Percentiles rank a stretch among this genome's conserved stretches.
These are phyloP conservation scores for Epinephelus malabaricus DNA, from an alignment of 2,797 vertebrate genomes.

Conservation along the genomic window DNA sequence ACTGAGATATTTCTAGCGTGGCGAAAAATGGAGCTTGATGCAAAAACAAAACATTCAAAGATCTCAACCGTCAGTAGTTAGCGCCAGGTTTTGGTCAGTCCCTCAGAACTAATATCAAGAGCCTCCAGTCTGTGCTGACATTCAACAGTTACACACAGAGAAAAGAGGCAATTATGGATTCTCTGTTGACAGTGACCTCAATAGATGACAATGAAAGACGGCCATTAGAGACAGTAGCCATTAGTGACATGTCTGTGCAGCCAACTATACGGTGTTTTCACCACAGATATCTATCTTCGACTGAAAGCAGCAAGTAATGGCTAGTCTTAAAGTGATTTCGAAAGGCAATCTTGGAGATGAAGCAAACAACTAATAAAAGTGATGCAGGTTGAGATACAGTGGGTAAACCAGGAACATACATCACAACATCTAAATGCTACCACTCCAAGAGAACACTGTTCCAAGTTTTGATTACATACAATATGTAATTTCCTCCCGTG, in stretches of 20 bases:
- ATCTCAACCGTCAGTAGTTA: slow-evolving; percentile 4
- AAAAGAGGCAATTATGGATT: neutral
- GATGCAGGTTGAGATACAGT: neutral
- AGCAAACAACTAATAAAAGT: neutral
- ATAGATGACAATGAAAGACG: neutral
- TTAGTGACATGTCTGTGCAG: neutral
- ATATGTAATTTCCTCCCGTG: too few relatives aligned
- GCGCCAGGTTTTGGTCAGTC: slow-evolving; percentile 18
- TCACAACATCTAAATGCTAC: neutral
- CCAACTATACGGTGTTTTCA: neutral
- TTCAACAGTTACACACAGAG: neutral
- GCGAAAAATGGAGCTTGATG: slow-evolving; percentile 6
- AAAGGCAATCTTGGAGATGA: neutral
- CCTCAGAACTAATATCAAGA: slow-evolving; percentile 12
- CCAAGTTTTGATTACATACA: neutral
- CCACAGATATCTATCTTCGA: neutral
- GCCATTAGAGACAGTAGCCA: neutral
- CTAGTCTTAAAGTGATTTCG: neutral
- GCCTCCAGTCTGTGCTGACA: neutral
- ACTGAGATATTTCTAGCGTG: slow-evolving; percentile 30
- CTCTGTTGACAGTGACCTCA: neutral
- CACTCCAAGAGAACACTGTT: neutral
- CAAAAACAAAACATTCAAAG: slow-evolving; percentile 21
- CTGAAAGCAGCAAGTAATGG: neutral
- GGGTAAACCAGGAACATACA: neutral